Conservation (phyloP, 2,113 vertebrate genomes). For the Anguilla rostrata region DNA sequence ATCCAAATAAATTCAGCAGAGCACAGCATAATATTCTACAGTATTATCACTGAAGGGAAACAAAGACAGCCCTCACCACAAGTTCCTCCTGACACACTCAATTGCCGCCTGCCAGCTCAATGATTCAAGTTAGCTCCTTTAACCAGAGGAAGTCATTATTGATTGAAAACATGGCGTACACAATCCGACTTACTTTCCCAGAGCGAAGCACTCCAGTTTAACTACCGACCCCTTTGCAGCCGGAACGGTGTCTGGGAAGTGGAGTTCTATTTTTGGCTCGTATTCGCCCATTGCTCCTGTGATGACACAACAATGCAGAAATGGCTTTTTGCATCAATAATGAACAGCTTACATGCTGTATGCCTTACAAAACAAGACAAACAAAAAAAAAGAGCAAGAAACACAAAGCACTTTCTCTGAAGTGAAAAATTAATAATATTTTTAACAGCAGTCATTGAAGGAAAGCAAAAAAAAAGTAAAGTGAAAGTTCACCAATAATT, state of each 20-base stretch:
- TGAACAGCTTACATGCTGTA: constrained; percentile 47
- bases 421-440: constrained; percentile 29
- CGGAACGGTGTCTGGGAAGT: constrained; percentile 87
- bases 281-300: constrained; percentile 95
- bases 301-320: constrained; percentile 51
- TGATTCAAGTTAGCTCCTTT: not conserved
- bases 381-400: constrained; percentile 37
- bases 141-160: not conserved
- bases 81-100: not conserved
- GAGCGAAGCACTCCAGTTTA: constrained; percentile 90
- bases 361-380: constrained; percentile 43
- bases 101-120: not conserved
- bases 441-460: constrained; percentile 24
- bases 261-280: constrained; percentile 97
- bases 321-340: constrained; percentile 51
- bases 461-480: constrained; percentile 18
- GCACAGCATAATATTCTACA: not conserved
- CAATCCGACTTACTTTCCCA: constrained; percentile 88
- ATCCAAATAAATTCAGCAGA: not conserved
- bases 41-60: not conserved
- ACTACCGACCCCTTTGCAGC: constrained; percentile 88
- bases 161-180: constrained; percentile 12
- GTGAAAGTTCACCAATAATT: constrained; percentile 57
- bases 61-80: not conserved
- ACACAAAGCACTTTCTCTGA: constrained; percentile 39